phyloP scores from a whole-genome alignment of 1,140 invertebrate genomes.

The Eurytemora carolleeae region DNA sequence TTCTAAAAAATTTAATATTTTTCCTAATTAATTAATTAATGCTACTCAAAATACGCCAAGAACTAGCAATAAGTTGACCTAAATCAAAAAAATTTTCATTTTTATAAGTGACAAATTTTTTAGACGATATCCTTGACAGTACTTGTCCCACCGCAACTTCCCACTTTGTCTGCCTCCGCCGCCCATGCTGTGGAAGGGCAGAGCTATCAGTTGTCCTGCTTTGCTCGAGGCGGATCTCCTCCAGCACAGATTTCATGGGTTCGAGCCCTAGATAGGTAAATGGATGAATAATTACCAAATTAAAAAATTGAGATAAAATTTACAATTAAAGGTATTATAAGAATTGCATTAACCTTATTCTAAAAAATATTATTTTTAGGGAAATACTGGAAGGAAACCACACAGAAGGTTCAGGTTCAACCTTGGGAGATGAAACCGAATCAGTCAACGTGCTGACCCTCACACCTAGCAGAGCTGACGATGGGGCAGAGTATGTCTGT shows the following conservation, averaged over 20 bases:
- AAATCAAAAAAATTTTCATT: constrained; percentile 26
- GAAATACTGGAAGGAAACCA: not conserved
- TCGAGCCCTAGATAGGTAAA: constrained; percentile 22
- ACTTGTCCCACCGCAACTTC: constrained; percentile 54
- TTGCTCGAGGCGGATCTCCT: constrained; percentile 63
- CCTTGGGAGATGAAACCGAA: constrained; percentile 37
- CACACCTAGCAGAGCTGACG: constrained; percentile 54
- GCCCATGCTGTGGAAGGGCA: constrained; percentile 56
- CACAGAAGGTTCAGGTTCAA: constrained; percentile 25
- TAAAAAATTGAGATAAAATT: too few species aligned
- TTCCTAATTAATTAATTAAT: too few species aligned
- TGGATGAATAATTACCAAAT: not conserved
- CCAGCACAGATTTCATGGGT: constrained; percentile 50
- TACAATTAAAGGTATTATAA: too few species aligned
- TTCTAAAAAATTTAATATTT: too few species aligned
- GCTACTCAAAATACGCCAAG: too few species aligned
- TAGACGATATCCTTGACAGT: constrained; percentile 42
- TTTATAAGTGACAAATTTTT: not conserved
- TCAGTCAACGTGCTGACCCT: constrained; percentile 48
- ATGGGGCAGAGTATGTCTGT: constrained; percentile 56
- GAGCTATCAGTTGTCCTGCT: constrained; percentile 42
- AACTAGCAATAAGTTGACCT: too few species aligned
- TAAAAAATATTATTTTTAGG: too few species aligned
- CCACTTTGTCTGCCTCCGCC: constrained; percentile 44
- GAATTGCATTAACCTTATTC: too few species aligned